Evolutionary conservation across 1,140 invertebrate species (phyloP).

Genomic region (Atopsyche davidsoni): DNA sequence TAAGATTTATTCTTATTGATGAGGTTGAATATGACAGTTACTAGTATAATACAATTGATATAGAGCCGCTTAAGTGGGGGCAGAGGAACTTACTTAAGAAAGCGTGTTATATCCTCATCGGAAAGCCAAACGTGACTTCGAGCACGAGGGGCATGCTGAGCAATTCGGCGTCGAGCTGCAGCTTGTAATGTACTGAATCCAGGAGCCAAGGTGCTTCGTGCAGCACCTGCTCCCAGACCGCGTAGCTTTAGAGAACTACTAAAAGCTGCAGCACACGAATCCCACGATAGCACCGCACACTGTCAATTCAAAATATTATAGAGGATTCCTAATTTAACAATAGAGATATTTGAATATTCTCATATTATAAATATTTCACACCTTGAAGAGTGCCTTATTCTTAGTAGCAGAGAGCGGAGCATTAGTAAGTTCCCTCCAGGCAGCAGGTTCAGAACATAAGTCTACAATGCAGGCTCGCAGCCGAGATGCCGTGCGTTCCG

Average conservation of each 20-base stretch:
- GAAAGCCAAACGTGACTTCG: conserved; percentile 88
- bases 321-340: background rate
- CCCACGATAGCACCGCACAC: conserved; percentile 26
- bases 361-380: background rate
- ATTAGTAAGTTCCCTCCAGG: conserved; percentile 36
- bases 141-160: conserved; percentile 63
- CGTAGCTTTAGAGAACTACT: conserved; percentile 19
- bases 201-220: conserved; percentile 19
- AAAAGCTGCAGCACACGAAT: conserved; percentile 19
- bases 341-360: background rate
- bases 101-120: conserved; percentile 89
- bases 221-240: conserved; percentile 17
- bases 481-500: conserved; percentile 34
- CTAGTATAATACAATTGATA: background rate
- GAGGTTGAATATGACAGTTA: background rate
- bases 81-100: conserved; percentile 60
- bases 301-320: conserved; percentile 2
- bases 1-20: background rate
- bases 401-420: conserved; percentile 24
- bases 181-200: conserved; percentile 12
- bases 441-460: conserved; percentile 33
- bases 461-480: conserved; percentile 33
- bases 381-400: conserved; percentile 27
- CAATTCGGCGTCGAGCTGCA: conserved; percentile 52
- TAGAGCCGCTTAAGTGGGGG: background rate